phyloP scores from a whole-genome alignment of 2,888 invertebrate species.

The Stenodema calcarata region DNA sequence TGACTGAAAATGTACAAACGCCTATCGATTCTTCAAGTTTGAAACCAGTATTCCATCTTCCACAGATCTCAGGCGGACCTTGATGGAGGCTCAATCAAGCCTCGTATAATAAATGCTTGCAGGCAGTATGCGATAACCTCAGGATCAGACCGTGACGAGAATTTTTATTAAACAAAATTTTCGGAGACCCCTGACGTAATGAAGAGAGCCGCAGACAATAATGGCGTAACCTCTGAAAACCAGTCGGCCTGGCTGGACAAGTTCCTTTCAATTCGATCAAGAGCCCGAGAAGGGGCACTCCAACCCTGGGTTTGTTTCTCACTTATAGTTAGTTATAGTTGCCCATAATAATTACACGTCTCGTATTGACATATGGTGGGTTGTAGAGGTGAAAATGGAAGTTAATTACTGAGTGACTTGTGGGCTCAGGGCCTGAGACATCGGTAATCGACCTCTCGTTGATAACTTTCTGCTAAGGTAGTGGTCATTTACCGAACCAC shows the following conservation, averaged over 20 bases:
- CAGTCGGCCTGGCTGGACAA: background rate
- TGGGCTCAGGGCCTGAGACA: background rate
- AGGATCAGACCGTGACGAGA: background rate
- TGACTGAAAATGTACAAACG: too few species aligned
- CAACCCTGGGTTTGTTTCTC: background rate
- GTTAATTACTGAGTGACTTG: background rate
- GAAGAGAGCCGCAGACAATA: background rate
- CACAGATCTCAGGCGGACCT: too few species aligned
- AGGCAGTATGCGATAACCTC: too few species aligned
- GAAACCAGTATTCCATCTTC: too few species aligned
- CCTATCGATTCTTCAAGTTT: too few species aligned
- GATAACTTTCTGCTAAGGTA: background rate
- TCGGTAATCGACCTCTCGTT: background rate
- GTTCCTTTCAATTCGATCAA: background rate
- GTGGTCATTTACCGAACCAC: too few species aligned
- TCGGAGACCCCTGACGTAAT: background rate
- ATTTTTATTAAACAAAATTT: background rate
- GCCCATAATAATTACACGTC: background rate
- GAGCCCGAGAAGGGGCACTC: background rate
- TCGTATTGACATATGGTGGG: background rate
- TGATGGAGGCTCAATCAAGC: too few species aligned
- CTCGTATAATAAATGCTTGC: too few species aligned
- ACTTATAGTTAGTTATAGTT: background rate
- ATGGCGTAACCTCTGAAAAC: background rate
- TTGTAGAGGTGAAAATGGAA: background rate